Conservation (phyloP, 2,113 vertebrate genomes). For the Tenrec ecaudatus region DNA sequence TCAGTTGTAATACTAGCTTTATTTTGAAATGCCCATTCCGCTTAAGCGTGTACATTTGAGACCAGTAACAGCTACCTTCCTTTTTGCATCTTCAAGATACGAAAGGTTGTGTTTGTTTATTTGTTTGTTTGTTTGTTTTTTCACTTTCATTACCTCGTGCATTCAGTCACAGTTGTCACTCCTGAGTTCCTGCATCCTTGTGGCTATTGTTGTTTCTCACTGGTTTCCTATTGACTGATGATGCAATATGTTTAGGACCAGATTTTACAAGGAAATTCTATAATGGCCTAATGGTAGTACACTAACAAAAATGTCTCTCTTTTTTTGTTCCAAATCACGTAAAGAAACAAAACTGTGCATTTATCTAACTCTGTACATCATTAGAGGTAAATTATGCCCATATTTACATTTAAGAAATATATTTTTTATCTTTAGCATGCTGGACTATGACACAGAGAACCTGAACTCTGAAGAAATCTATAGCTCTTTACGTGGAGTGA, state of each 20-base stretch:
- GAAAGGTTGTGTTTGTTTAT: conserved; percentile 26
- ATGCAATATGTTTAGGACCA: conserved; percentile 55
- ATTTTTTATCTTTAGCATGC: conserved; percentile 91
- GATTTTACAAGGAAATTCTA: neutral
- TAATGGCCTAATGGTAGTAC: neutral
- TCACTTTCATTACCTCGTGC: conserved; percentile 65
- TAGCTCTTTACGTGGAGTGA: conserved; percentile 98
- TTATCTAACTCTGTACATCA: neutral
- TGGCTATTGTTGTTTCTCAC: conserved; percentile 53
- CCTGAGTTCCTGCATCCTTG: conserved; percentile 79
- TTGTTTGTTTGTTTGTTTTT: conserved; percentile 30
- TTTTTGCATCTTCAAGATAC: conserved; percentile 55
- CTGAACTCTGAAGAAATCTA: conserved; percentile 99
- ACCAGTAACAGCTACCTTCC: conserved; percentile 65
- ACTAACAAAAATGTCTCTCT: conserved; percentile 59
- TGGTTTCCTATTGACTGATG: conserved; percentile 14
- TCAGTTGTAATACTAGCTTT: conserved; percentile 47
- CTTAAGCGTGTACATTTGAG: conserved; percentile 76
- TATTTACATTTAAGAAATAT: conserved; percentile 62
- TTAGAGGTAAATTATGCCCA: neutral
- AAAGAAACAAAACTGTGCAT: conserved; percentile 55
- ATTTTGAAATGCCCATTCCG: conserved; percentile 63
- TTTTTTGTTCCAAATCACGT: conserved; percentile 71
- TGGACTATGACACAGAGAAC: conserved; percentile 99
- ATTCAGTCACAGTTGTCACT: conserved; percentile 60